Evolutionary conservation across 2,888 invertebrate species (phyloP).

Genomic region (Lottia scabra): DNA sequence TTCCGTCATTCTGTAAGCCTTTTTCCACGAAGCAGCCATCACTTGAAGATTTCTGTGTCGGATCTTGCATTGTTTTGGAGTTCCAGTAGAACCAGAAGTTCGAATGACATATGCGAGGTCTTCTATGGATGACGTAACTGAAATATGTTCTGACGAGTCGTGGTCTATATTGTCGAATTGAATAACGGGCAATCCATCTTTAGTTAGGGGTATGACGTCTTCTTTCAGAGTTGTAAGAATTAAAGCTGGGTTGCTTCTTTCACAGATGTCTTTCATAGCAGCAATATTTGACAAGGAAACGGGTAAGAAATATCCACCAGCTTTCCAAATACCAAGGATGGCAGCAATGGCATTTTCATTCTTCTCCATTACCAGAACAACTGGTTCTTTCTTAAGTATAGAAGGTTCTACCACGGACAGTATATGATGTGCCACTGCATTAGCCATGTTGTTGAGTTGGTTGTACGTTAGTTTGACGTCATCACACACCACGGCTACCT

Average conservation of each 20-base stretch:
- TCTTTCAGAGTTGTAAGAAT: neutral
- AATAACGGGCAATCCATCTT: neutral
- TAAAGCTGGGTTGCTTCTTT: neutral
- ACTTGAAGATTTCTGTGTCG: conserved; percentile 10
- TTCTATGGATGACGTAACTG: neutral
- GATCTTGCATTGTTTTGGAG: conserved; percentile 10
- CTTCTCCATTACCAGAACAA: conserved; percentile 1
- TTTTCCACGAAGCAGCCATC: conserved; percentile 10
- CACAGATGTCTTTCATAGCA: neutral
- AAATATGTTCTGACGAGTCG: neutral
- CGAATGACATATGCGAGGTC: conserved; percentile 14
- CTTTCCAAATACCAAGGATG: conserved; percentile 18
- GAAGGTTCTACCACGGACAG: neutral
- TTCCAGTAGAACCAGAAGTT: conserved; percentile 20
- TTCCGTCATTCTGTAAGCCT: conserved; percentile 8
- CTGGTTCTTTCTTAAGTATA: neutral
- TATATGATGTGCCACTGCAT: neutral
- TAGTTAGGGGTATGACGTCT: neutral
- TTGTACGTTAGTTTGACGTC: neutral
- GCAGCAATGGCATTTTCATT: conserved; percentile 6
- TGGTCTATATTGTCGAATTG: neutral
- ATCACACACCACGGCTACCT: neutral
- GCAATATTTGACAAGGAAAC: neutral
- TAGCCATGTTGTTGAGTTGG: neutral
- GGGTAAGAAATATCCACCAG: conserved; percentile 16